Evolutionary conservation across 2,888 invertebrate species (phyloP).

Genomic region (Nebria brevicollis): DNA sequence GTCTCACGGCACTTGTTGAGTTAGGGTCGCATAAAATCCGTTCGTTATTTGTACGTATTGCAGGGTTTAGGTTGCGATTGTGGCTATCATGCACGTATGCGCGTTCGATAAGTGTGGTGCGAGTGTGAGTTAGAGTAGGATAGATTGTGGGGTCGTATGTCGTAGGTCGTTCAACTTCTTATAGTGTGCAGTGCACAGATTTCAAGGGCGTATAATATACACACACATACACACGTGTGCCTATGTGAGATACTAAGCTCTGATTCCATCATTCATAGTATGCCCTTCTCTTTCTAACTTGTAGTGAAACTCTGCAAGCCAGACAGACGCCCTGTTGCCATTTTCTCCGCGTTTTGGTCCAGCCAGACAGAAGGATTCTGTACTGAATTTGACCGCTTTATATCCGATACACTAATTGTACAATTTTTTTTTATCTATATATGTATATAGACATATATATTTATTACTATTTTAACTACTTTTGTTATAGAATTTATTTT

Average conservation of each 20-base stretch:
- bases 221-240: constrained; percentile 7
- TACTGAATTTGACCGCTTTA: not conserved
- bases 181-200: constrained; percentile 7
- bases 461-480: too few species aligned
- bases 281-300: constrained; percentile 1
- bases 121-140: not conserved
- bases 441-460: too few species aligned
- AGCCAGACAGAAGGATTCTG: not conserved
- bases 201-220: not conserved
- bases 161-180: constrained; percentile 3
- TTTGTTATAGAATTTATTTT: not conserved
- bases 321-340: not conserved
- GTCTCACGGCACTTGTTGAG: too few species aligned
- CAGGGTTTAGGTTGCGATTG: too few species aligned
- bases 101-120: too few species aligned
- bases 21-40: too few species aligned
- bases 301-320: not conserved
- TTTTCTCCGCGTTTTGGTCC: not conserved
- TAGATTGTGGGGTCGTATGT: not conserved
- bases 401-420: not conserved
- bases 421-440: too few species aligned
- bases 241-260: not conserved
- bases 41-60: too few species aligned
- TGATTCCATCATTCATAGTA: not conserved
- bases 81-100: not conserved